Percentiles rank a stretch among this genome's conserved stretches.
These are phyloP conservation scores for Urosaurus nigricauda DNA, from an alignment of 2,797 vertebrate genomes.

Conservation along the genomic window DNA sequence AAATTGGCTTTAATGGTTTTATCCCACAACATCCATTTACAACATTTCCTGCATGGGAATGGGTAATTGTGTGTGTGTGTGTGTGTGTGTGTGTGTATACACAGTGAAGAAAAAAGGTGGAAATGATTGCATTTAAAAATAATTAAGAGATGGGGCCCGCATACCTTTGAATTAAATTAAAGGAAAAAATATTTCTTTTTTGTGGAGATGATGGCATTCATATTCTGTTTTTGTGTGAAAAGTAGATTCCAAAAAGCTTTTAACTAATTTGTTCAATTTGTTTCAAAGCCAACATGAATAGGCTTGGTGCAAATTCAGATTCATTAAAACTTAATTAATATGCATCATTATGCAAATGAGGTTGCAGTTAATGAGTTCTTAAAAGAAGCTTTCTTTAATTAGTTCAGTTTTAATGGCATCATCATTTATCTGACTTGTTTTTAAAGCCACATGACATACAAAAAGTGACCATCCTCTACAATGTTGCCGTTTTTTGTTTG, in stretches of 20 bases:
- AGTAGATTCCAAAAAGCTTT: slow-evolving; percentile 99
- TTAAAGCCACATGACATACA: slow-evolving; percentile 97
- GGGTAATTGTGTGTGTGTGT: slow-evolving; percentile 79
- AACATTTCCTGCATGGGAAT: slow-evolving; percentile 74
- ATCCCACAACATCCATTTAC: slow-evolving; percentile 74
- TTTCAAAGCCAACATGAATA: slow-evolving; percentile 99
- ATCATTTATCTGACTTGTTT: slow-evolving; percentile 99
- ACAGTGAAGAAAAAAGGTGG: slow-evolving; percentile 86
- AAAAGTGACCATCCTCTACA: slow-evolving; percentile 95
- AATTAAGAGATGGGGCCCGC: slow-evolving; percentile 96
- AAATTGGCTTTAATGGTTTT: slow-evolving; percentile 80
- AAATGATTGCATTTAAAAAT: slow-evolving; percentile 97
- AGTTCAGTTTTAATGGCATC: slow-evolving; percentile 99
- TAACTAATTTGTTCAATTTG: slow-evolving; percentile 99
- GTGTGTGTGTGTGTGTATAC: neutral
- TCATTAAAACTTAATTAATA: slow-evolving; percentile 99
- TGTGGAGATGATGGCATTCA: slow-evolving; percentile 96
- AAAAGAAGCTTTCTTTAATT: slow-evolving; percentile 99
- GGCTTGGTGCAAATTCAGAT: slow-evolving; percentile 99
- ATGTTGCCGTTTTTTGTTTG: slow-evolving; percentile 84
- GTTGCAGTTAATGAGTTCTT: slow-evolving; percentile 99
- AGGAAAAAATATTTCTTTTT: slow-evolving; percentile 90
- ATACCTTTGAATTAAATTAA: slow-evolving; percentile 89
- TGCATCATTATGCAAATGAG: slow-evolving; percentile 99
- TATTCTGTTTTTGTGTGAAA: slow-evolving; percentile 97